Evolutionary conservation across 2,888 invertebrate species (phyloP).

Genomic region (Drosophila melanosoma): DNA sequence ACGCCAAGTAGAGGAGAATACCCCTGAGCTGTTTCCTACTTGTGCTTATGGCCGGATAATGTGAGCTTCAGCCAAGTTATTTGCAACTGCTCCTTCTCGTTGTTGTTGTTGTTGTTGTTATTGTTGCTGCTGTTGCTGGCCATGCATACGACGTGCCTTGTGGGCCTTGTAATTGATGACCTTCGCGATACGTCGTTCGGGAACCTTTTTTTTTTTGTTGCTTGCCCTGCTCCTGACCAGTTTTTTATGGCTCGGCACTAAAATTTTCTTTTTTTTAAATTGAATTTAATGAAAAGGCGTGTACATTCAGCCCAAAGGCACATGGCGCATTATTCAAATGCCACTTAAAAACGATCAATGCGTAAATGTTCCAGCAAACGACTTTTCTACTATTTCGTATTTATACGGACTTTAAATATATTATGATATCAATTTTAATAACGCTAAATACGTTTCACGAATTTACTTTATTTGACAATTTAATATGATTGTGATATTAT

Average conservation of each 20-base stretch:
- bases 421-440: not conserved
- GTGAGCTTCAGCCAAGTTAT: constrained; percentile 76
- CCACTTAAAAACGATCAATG: constrained; percentile 56
- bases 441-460: not conserved
- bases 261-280: constrained; percentile 71
- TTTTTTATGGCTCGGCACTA: constrained; percentile 78
- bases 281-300: constrained; percentile 80
- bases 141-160: constrained; percentile 61
- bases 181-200: constrained; percentile 73
- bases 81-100: constrained; percentile 66
- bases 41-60: constrained; percentile 77
- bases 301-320: constrained; percentile 51
- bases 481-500: not conserved
- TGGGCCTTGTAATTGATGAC: constrained; percentile 76
- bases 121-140: constrained; percentile 49
- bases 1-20: constrained; percentile 14
- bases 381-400: constrained; percentile 2
- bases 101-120: constrained; percentile 34
- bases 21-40: constrained; percentile 69
- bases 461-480: not conserved
- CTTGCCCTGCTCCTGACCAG: constrained; percentile 47
- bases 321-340: constrained; percentile 74
- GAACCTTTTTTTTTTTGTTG: constrained; percentile 53
- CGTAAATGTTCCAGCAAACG: constrained; percentile 39
- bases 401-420: not conserved